A percentile compares a stretch with the other conserved stretches of the same genome.
Conservation (phyloP, 2,888 invertebrate genomes). For the Callosobruchus maculatus region DNA sequence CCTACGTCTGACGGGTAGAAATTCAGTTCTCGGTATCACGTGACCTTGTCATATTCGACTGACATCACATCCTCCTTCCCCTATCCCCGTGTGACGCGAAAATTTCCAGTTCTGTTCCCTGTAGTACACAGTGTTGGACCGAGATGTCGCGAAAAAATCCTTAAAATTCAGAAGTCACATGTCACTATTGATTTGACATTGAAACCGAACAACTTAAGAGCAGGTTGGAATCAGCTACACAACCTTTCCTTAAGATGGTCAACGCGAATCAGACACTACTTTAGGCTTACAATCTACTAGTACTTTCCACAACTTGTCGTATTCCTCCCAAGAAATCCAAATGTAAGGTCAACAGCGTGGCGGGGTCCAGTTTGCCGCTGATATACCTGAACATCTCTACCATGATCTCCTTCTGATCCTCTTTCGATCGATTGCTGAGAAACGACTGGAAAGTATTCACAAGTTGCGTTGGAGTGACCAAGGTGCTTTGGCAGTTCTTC, state of each 20-base stretch:
- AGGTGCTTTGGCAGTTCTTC: constrained; percentile 4
- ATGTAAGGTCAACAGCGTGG: constrained; percentile 21
- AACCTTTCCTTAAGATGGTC: too few relatives aligned
- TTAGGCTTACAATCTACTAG: neutral
- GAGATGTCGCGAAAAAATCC: too few relatives aligned
- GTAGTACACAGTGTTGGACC: too few relatives aligned
- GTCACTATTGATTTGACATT: neutral
- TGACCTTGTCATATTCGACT: too few relatives aligned
- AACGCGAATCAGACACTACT: neutral
- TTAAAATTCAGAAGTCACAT: too few relatives aligned
- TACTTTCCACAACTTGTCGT: constrained; percentile 6
- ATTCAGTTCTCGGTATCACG: too few relatives aligned
- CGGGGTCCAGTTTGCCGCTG: constrained; percentile 19
- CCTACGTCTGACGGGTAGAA: too few relatives aligned
- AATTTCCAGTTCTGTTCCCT: too few relatives aligned
- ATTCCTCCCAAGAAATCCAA: constrained; percentile 23
- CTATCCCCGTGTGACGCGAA: too few relatives aligned
- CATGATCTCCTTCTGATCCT: constrained; percentile 17
- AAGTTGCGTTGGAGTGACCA: constrained; percentile 7
- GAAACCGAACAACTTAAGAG: too few relatives aligned
- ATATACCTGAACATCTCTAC: constrained; percentile 27
- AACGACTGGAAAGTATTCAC: constrained; percentile 12
- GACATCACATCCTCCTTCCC: too few relatives aligned
- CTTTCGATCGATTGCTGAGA: constrained; percentile 11
- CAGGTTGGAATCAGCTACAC: too few relatives aligned